Percentiles rank a stretch among this genome's conserved stretches.
phyloP scores from a whole-genome alignment of 1,140 invertebrate species.

The Melanaphis sacchari region DNA sequence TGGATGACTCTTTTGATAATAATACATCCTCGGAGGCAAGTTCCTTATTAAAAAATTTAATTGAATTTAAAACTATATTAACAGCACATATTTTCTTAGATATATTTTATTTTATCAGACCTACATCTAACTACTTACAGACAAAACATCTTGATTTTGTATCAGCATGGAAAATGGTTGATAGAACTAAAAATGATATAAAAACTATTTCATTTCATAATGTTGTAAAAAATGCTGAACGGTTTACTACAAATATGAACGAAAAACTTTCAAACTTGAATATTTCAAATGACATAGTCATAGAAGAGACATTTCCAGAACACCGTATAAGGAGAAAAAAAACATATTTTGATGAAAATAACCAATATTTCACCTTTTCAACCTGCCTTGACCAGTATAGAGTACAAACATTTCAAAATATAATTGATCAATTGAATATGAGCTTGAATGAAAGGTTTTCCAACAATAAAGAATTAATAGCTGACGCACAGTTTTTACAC shows the following conservation, averaged over 20 bases:
- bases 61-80: too few species aligned
- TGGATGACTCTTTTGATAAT: background rate
- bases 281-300: too few species aligned
- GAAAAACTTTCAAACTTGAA: background rate
- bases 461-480: background rate
- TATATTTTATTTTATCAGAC: background rate
- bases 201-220: background rate
- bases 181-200: background rate
- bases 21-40: background rate
- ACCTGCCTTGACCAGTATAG: background rate
- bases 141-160: background rate
- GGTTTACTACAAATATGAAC: background rate
- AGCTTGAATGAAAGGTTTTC: background rate
- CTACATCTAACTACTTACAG: background rate
- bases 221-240: background rate
- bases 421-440: background rate
- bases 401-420: background rate
- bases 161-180: background rate
- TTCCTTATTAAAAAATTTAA: background rate
- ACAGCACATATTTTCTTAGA: background rate
- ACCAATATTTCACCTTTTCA: background rate
- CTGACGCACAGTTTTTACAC: background rate
- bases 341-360: background rate
- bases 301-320: background rate
- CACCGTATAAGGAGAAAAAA: background rate